phyloP scores from a whole-genome alignment of 2,113 vertebrate genomes.

The Etia nguti region DNA sequence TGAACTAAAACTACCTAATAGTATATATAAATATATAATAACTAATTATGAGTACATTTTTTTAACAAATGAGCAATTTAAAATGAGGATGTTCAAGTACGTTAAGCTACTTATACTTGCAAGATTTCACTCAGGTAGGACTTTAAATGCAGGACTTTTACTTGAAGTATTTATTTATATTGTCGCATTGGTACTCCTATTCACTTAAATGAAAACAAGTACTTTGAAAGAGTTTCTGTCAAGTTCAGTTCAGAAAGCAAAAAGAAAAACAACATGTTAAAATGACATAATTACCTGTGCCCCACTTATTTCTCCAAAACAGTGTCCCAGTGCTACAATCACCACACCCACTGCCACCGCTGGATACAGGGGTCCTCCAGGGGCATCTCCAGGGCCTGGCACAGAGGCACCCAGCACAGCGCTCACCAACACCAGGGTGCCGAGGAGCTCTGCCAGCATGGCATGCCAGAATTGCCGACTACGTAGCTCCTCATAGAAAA shows the following conservation, averaged over 20 bases:
- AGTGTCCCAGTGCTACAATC: conserved; percentile 64
- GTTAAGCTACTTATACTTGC: neutral
- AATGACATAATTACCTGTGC: conserved; percentile 70
- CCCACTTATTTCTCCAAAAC: conserved; percentile 76
- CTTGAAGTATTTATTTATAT: neutral
- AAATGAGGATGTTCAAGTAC: neutral
- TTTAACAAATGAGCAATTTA: neutral
- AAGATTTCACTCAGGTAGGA: neutral
- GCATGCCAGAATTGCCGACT: conserved; percentile 74
- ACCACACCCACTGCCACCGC: conserved; percentile 73
- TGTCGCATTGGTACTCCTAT: neutral
- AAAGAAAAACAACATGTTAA: neutral
- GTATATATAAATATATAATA: neutral
- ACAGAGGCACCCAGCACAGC: conserved; percentile 75
- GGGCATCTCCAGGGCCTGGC: conserved; percentile 41
- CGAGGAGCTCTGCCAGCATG: conserved; percentile 69
- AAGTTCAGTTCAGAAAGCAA: neutral
- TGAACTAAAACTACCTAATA: neutral
- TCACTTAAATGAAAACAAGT: neutral
- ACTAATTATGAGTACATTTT: neutral
- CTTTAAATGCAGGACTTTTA: neutral
- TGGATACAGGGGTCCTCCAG: conserved; percentile 67
- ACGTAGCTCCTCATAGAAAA: conserved; percentile 64
- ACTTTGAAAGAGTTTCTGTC: neutral
- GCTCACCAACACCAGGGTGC: conserved; percentile 76